phyloP scores from a whole-genome alignment of 1,140 invertebrate genomes.

The Oncopeltus fasciatus region DNA sequence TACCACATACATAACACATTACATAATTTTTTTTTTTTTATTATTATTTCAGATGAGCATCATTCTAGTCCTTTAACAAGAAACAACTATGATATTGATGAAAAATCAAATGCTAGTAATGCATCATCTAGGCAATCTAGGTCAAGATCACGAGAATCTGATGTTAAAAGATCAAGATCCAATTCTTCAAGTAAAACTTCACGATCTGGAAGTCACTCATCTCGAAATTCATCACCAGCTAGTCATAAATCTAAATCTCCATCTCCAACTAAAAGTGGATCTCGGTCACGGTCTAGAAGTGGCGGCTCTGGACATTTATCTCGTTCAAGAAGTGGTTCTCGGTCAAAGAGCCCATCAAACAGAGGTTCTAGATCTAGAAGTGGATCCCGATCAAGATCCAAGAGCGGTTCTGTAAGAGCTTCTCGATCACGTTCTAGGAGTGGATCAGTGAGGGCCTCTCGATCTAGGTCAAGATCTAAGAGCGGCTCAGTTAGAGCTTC shows the following conservation, averaged over 20 bases:
- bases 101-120: not conserved
- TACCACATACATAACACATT: no score
- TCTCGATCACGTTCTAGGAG: slow-evolving; percentile 23
- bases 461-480: slow-evolving; percentile 22
- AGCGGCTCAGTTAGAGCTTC: slow-evolving; percentile 20
- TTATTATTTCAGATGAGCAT: not conserved
- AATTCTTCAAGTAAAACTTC: slow-evolving; percentile 22
- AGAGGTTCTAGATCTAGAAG: slow-evolving; percentile 25
- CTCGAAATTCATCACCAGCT: slow-evolving; percentile 25
- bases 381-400: slow-evolving; percentile 11
- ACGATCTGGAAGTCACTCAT: slow-evolving; percentile 23
- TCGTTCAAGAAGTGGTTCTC: slow-evolving; percentile 20
- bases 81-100: not conserved
- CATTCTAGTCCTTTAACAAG: not conserved
- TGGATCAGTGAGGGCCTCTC: slow-evolving; percentile 27
- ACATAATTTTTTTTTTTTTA: no score
- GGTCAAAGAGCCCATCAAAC: slow-evolving; percentile 24
- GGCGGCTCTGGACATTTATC: slow-evolving; percentile 24
- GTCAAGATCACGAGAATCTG: slow-evolving; percentile 15
- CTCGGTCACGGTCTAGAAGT: slow-evolving; percentile 18
- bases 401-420: slow-evolving; percentile 7
- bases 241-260: slow-evolving; percentile 25
- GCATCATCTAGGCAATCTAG: slow-evolving; percentile 3
- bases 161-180: slow-evolving; percentile 19
- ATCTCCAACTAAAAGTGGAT: slow-evolving; percentile 17